These are phyloP conservation scores for Sturnira hondurensis DNA, from an alignment of 2,113 vertebrate genomes.

Conservation along the genomic window DNA sequence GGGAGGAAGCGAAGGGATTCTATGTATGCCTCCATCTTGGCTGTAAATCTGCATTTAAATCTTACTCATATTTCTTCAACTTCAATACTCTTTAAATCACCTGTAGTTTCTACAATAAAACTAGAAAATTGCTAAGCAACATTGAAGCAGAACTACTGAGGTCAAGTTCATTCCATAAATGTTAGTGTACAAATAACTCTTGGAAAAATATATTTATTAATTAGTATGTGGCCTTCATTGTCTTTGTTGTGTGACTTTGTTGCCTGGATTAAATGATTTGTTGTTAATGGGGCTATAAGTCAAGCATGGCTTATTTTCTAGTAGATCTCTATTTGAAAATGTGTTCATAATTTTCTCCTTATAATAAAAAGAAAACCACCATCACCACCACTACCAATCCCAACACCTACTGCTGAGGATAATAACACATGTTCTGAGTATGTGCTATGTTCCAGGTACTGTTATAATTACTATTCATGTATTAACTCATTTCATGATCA, in stretches of 20 bases:
- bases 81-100: neutral
- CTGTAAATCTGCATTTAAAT: neutral
- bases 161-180: neutral
- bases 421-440: neutral
- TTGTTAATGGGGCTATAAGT: neutral
- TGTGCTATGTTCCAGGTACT: neutral
- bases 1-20: too few species aligned
- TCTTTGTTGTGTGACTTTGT: neutral
- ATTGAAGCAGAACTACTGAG: neutral
- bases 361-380: neutral
- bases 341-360: neutral
- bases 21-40: too few species aligned
- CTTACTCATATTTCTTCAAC: neutral
- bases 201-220: neutral
- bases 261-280: neutral
- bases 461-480: neutral
- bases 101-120: neutral
- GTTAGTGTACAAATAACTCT: neutral
- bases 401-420: neutral
- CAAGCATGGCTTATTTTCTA: neutral
- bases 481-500: neutral
- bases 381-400: accelerated
- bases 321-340: neutral
- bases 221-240: neutral
- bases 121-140: neutral